phyloP scores from a whole-genome alignment of 2,797 vertebrate species.

The Steatocranus sp. region DNA sequence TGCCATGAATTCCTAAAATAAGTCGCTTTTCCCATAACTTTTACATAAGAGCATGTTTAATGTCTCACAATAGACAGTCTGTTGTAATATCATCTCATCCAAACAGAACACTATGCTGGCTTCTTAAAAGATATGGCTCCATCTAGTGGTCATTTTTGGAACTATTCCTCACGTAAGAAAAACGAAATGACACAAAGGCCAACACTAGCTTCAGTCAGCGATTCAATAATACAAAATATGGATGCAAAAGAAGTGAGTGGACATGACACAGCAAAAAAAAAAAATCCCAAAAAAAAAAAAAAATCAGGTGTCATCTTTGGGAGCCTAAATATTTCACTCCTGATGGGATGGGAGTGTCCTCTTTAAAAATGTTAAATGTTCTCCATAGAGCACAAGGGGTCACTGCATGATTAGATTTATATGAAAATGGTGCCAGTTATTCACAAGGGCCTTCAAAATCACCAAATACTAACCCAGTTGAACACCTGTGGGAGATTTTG shows the following conservation, averaged over 20 bases:
- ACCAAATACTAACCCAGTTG: not conserved
- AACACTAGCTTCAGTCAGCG: not conserved
- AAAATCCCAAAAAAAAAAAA: not conserved
- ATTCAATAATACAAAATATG: not conserved
- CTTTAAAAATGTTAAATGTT: not conserved
- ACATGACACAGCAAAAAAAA: not conserved
- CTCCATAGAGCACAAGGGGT: not conserved
- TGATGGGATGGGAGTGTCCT: not conserved
- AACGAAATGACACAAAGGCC: not conserved
- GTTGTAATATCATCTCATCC: not conserved
- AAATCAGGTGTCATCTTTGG: not conserved
- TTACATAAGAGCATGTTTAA: not conserved
- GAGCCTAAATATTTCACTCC: not conserved
- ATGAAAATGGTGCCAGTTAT: not conserved
- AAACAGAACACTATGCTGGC: not conserved
- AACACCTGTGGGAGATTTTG: not conserved
- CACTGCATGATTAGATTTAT: not conserved
- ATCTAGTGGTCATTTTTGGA: constrained; percentile 38
- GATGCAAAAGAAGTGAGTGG: not conserved
- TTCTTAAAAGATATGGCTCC: constrained; percentile 11
- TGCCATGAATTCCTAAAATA: not conserved
- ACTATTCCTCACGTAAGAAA: not conserved
- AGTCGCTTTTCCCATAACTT: not conserved
- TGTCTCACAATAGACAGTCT: not conserved
- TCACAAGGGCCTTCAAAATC: not conserved